phyloP scores from a whole-genome alignment of 1,140 invertebrate genomes.

The Tigriopus japonicus region DNA sequence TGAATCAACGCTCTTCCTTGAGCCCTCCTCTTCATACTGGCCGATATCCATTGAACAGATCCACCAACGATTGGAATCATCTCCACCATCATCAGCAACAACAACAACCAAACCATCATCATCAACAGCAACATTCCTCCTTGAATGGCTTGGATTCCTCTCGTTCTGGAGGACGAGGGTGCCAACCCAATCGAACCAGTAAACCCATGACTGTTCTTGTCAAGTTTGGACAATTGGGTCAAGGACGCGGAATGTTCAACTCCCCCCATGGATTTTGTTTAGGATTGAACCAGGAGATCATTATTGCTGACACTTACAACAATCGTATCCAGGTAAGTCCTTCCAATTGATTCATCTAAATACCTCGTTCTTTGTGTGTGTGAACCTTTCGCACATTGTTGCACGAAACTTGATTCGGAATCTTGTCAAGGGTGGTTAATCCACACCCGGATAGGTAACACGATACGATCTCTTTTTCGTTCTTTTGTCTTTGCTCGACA shows the following conservation, averaged over 20 bases:
- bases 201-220: no score
- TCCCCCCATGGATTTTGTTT: conserved; percentile 92
- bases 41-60: no score
- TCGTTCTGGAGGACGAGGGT: no score
- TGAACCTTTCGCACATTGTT: background rate
- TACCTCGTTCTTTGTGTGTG: background rate
- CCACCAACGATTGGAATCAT: no score
- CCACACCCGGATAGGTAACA: background rate
- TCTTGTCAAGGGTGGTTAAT: background rate
- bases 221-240: conserved; percentile 82
- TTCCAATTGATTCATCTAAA: background rate
- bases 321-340: conserved; percentile 55
- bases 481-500: background rate
- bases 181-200: no score
- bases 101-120: no score
- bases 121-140: no score
- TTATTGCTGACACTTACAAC: conserved; percentile 85
- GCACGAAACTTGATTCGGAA: background rate
- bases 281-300: conserved; percentile 74
- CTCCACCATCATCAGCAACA: no score
- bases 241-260: conserved; percentile 78
- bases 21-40: no score
- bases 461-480: no score
- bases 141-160: no score
- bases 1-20: no score